phyloP scores from a whole-genome alignment of 2,888 invertebrate genomes.

The Lithophane ornitopus region DNA sequence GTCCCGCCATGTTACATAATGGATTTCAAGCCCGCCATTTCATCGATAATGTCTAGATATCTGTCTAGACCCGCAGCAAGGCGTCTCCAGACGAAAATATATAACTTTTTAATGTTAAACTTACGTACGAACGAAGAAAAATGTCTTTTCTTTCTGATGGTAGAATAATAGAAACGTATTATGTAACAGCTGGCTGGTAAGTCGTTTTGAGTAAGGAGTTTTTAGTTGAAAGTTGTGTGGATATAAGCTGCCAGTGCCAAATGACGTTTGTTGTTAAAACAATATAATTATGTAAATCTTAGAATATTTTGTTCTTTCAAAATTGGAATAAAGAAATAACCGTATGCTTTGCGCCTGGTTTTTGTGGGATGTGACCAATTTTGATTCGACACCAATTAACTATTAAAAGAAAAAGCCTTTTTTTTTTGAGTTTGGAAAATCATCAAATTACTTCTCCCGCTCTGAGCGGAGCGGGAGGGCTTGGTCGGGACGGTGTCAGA shows the following conservation, averaged over 20 bases:
- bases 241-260: not conserved
- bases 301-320: too few relatives aligned
- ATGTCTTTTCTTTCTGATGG: conserved; percentile 28
- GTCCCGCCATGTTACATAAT: conserved; percentile 2
- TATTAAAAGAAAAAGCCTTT: too few relatives aligned
- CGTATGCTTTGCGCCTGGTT: not conserved
- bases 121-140: conserved; percentile 41
- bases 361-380: not conserved
- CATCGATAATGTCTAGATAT: conserved; percentile 39
- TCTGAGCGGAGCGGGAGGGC: too few relatives aligned
- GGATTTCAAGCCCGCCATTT: not conserved
- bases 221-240: not conserved
- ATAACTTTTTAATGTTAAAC: conserved; percentile 36
- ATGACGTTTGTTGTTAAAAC: not conserved
- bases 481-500: too few relatives aligned
- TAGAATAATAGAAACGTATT: conserved; percentile 6
- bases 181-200: not conserved
- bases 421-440: too few relatives aligned
- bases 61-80: conserved; percentile 25
- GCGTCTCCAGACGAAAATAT: conserved; percentile 26
- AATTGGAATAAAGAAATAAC: too few relatives aligned
- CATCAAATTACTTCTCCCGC: too few relatives aligned
- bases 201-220: conserved; percentile 12
- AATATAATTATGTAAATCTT: not conserved
- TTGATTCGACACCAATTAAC: not conserved